Base-by-base conservation (phyloP, 2,113 vertebrate species). In the Oenanthe oenanthe region DNA sequence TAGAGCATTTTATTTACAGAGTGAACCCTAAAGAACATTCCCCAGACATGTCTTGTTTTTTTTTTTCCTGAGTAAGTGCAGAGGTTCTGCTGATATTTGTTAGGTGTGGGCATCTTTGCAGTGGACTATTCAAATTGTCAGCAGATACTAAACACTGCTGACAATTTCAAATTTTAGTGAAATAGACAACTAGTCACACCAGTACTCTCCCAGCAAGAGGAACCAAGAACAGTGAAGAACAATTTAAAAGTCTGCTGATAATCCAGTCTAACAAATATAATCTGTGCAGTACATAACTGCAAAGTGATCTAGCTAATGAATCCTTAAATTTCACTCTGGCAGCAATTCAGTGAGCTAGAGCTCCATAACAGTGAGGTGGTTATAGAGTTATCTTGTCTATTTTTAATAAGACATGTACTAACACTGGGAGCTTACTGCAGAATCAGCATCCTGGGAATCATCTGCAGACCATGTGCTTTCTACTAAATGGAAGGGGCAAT, bases 361-460 rank as follows among this genome's bases (percentile, higher is more conserved):
- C 50, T 85, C 50, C 14, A 0, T 61, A 65, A 61, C 32, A 70
- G 10, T 20, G n/a, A 73, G 67, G 20, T 57, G 45, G 79, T 78
- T 74, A 36, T 36, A 50, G 48, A 75, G 62, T 57, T 65, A 60
- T 54, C 83, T 50, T 79, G 58, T 95, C 31, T 73, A 50, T 92
- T 94, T 96, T 84, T 94, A 89, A 94, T 88, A 76, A 85, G 62
- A 89, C 36, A 42, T 13, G 42, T 16, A 43, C 24, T 60, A 80
- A 54, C 25, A n/a, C 26, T 42, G 47, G 31, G 56, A 92, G 24
- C 29, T 80, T 34, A n/a, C 68, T 80, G 89, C 84, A 80, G 80
- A 74, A 32, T 91, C 89, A 86, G 72, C 16, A 0, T 36, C 66
- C 74, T 67, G 66, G 34, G 48, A 68, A 63, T 50, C 61, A 74